Conservation (phyloP, 2,797 vertebrate species). For the Hirundo rustica region DNA sequence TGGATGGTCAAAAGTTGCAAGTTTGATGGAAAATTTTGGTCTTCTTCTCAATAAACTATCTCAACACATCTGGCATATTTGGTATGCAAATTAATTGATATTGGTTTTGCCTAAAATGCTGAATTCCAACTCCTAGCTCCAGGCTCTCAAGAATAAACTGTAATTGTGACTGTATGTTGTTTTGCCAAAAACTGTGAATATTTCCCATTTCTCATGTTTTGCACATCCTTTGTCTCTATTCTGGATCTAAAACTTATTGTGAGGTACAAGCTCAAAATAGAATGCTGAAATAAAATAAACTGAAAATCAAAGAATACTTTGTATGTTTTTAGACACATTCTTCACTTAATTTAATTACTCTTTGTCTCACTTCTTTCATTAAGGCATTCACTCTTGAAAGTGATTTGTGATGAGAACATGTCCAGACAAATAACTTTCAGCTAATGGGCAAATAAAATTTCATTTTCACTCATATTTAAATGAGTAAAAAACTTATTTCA, state of each 20-base stretch:
- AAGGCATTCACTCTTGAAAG: neutral
- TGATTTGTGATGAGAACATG: neutral
- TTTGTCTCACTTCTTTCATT: neutral
- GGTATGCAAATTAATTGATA: neutral
- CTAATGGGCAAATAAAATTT: neutral
- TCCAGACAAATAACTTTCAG: neutral
- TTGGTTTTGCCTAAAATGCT: neutral
- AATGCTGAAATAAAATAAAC: neutral
- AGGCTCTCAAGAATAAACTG: neutral
- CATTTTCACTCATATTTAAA: neutral
- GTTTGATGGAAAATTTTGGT: neutral
- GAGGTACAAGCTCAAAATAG: neutral
- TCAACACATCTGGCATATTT: neutral
- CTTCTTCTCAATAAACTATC: neutral
- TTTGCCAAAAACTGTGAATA: neutral
- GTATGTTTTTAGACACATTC: neutral
- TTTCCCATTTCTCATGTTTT: neutral
- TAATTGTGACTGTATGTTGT: neutral
- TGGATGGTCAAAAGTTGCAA: neutral
- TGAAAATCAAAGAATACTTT: neutral
- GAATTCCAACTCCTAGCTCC: neutral
- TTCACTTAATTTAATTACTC: neutral
- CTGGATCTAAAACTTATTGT: neutral
- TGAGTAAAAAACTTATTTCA: neutral
- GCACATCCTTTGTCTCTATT: neutral